Conservation (phyloP, 2,888 invertebrate genomes). For the Yponomeuta sedellus region DNA sequence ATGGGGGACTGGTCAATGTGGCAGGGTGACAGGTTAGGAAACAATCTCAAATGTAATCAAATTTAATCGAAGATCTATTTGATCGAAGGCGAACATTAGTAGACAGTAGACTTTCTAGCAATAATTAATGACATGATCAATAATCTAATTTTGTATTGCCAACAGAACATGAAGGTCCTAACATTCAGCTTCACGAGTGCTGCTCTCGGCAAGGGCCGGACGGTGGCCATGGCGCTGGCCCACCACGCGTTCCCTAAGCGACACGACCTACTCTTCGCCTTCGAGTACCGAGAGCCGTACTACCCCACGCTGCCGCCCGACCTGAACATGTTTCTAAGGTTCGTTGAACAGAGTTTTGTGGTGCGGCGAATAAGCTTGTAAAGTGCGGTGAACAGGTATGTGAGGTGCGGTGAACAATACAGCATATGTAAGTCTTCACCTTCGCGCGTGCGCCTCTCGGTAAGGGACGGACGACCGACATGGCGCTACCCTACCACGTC, state of each 20-base stretch:
- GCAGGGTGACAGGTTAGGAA: too few species aligned
- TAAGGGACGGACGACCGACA: slow-evolving; percentile 86
- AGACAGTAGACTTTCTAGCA: too few species aligned
- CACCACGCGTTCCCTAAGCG: slow-evolving; percentile 92
- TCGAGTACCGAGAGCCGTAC: slow-evolving; percentile 84
- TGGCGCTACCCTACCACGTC: slow-evolving; percentile 87
- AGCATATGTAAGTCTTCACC: slow-evolving; percentile 78
- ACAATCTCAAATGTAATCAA: too few species aligned
- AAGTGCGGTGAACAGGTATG: too few species aligned
- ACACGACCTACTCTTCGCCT: slow-evolving; percentile 91
- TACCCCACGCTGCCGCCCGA: slow-evolving; percentile 63
- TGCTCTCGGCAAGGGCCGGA: slow-evolving; percentile 86
- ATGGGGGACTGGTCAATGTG: too few species aligned
- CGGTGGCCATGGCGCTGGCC: slow-evolving; percentile 86
- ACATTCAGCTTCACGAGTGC: slow-evolving; percentile 92
- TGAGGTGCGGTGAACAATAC: too few species aligned
- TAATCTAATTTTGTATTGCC: background rate
- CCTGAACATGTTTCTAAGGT: slow-evolving; percentile 63
- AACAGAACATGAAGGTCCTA: slow-evolving; percentile 89
- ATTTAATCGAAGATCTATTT: too few species aligned
- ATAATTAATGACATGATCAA: too few species aligned
- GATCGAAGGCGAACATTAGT: too few species aligned
- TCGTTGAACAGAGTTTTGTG: background rate
- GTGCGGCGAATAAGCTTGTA: too few species aligned
- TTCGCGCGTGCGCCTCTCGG: slow-evolving; percentile 90